Evolutionary conservation across 2,888 invertebrate species (phyloP), one percentile per base, ranked within the genome.

Genomic region (Teleogryllus oceanicus): DNA sequence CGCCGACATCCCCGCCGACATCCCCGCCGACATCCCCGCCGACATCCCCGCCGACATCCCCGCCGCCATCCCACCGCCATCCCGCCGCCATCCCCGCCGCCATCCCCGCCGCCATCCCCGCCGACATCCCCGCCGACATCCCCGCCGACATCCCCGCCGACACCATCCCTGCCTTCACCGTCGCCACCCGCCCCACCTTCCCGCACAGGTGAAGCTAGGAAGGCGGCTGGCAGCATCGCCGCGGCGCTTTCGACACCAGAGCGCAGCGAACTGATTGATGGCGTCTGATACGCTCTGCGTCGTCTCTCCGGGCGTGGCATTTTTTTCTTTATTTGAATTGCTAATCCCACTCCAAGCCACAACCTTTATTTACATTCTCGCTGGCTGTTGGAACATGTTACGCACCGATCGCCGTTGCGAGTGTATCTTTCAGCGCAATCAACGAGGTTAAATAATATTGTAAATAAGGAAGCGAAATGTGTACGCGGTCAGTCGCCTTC

Each of bases 241-340:
- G 62, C 62, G 62, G 62, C 62, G 62, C 11, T n/a, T 62, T n/a
- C 62, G 62, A 13, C 62, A n/a, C 62, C 62, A 11, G 13, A 62
- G n/a, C 16, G 62, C 62, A n/a, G 37, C 37, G 37, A 37, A 62
- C 62, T 62, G 62, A 62, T 62, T 62, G 62, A 62, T 62, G 13
- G 62, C 62, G n/a, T 8, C 37, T 37, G n/a, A n/a, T 62, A n/a
- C 62, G 13, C n/a, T 62, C 16, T 8, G n/a, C 62, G 62, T 62
- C 62, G n/a, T 8, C 62, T 62, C 13, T n/a, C 16, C 62, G 62
- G 62, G 62, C 62, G 62, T 62, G 62, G 62, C 62, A 62, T n/a
- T 18, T 62, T 62, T 62, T 62, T 62, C 62, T 62, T 62, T 62
- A 62, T 62, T 62, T 62, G 62, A 62, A 62, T 62, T 62, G 62